Evolutionary conservation across 2,888 invertebrate species (phyloP), one percentile per base, ranked within the genome.

Genomic region (Himalopsyche japonica): DNA sequence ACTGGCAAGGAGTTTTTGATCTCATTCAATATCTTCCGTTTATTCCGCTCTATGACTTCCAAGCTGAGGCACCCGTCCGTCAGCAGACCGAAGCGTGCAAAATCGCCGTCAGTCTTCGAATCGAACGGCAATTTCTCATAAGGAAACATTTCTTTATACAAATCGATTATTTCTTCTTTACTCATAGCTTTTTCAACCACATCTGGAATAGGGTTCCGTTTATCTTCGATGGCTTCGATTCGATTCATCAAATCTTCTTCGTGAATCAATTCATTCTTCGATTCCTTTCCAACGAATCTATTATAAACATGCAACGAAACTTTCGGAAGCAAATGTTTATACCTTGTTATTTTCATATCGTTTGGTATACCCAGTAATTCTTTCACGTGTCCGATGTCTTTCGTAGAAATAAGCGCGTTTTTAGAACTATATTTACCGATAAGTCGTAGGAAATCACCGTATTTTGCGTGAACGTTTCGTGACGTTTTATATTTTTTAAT

Each of bases 31-130:
- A 92, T 86, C 0, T 88, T 80, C 30, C 92, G 86, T 87, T 92
- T 92, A 24, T 90, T 92, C 34, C 82, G 89, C 86, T 92, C 92
- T 77, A 92, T 90, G 76, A 89, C 90, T 82, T 91, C 90, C 0
- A 92, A 77, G 1, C 89, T 89, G 1, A 92, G 88, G 80, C 90
- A 89, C 0, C 90, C 91, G 24, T 90, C 88, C 20, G 88, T 86
- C 0, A 89, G 20, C 15, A 87, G 64, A 12, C 85, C 78, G 1
- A 85, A 85, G 1, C 90, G 85, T 0, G 88, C 88, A 0, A 89
- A 88, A 3, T 82, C 88, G 1, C 88, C 88, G 3, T 48, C 76
- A 7, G 30, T 34, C 10, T 37, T 10, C 7, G 82, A 64, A 32
- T 49, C 32, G 4, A 37, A 7, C 0, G 88, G 88, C 0, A 89